phyloP scores from a whole-genome alignment of 2,888 invertebrate genomes.

The Eilema griseolum region DNA sequence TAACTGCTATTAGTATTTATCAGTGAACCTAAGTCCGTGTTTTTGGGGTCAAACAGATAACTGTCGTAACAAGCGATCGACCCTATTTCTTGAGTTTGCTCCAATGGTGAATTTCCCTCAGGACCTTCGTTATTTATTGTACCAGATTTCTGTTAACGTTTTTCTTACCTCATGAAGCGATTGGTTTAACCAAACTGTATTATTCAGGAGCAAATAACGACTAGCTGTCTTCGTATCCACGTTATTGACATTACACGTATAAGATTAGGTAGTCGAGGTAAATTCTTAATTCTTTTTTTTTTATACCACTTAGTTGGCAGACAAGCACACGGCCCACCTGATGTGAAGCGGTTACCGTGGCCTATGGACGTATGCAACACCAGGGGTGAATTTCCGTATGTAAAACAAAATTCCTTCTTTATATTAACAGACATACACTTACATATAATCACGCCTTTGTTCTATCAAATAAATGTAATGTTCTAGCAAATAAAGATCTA shows the following conservation, averaged over 20 bases:
- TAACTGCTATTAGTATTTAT: background rate
- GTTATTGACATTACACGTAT: background rate
- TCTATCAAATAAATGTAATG: no score
- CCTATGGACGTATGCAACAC: no score
- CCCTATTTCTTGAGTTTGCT: background rate
- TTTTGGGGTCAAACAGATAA: constrained; percentile 9
- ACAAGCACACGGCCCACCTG: no score
- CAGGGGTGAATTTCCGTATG: no score
- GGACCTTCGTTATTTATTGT: constrained; percentile 5
- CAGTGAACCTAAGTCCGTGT: background rate
- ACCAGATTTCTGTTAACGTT: constrained; percentile 6
- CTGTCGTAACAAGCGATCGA: background rate
- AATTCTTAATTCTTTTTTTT: background rate
- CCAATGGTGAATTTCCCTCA: constrained; percentile 10
- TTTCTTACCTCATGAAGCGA: constrained; percentile 6
- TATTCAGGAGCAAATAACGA: background rate
- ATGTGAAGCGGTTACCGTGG: no score
- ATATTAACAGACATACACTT: no score
- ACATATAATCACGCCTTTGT: no score
- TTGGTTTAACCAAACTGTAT: background rate
- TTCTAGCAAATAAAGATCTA: no score
- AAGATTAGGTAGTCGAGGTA: background rate
- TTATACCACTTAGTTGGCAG: no score
- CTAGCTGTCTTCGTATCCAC: background rate
- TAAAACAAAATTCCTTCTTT: no score